Base-by-base conservation (phyloP, 2,113 vertebrate species). In the Plectropomus leopardus region DNA sequence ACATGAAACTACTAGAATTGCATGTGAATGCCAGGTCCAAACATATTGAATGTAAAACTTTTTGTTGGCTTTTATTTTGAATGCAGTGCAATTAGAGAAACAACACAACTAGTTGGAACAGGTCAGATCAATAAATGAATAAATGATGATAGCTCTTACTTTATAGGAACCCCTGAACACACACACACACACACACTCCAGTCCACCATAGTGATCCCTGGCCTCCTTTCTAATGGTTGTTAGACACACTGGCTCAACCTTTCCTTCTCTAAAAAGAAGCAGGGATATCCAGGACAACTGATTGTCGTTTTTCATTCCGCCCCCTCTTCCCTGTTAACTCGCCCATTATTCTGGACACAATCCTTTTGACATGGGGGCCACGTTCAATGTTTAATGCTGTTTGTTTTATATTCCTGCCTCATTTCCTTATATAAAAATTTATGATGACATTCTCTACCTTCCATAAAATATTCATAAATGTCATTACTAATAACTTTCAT, bases 381-480 rank as follows among this genome's bases (percentile, higher is more conserved):
- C 80, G 88, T 91, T 96, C 89, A 94, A 95, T 93, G 89, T 95
- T 95, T 94, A 95, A 95, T 95, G 93, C 94, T 95, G 95, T 96
- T 96, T 96, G 93, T 95, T 95, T 95, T 95, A 95, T 93, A 95
- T 94, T 92, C 94, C 92, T 90, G 90, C 90, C 92, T 95, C 92
- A 95, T 95, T 95, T 95, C 93, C 91, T 84, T 94, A 94, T 94
- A 94, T 95, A 94, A 95, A 94, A 94, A 95, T 95, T 86, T 92
- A 95, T 94, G 94, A 95, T 92, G 94, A 93, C 94, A 93, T 95
- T 94, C 91, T 93, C 94, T 92, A 93, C 93, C 88, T 93, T 92
- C 92, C 90, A 96, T 95, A 91, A 96, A 96, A 95, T 94, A 96
- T 95, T 95, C 94, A 96, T 95, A 95, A 96, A 96, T 95, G 95